Evolutionary conservation across 2,888 invertebrate species (phyloP).

Genomic region (Brachyopa scutellaris): DNA sequence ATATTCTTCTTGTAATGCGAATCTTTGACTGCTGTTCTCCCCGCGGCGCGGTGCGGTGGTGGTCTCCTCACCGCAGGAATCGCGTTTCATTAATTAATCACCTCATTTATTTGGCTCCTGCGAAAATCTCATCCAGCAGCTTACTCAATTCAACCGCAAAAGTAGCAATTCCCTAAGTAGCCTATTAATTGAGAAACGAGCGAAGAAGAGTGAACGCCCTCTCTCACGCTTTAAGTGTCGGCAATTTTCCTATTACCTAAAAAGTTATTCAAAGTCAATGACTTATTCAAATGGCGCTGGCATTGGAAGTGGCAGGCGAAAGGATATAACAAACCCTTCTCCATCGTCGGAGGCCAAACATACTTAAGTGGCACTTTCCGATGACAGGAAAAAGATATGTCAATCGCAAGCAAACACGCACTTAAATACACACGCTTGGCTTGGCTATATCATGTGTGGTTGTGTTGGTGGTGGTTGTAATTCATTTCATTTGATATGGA

Average conservation of each 20-base stretch:
- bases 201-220: slow-evolving; percentile 7
- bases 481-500: slow-evolving; percentile 58
- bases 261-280: slow-evolving; percentile 70
- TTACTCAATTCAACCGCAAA: slow-evolving; percentile 53
- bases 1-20: slow-evolving; percentile 32
- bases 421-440: slow-evolving; percentile 14
- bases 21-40: slow-evolving; percentile 6
- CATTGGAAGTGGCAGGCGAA: slow-evolving; percentile 5
- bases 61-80: slow-evolving; percentile 33
- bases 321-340: slow-evolving; percentile 69
- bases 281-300: slow-evolving; percentile 65
- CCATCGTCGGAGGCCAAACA: slow-evolving; percentile 57
- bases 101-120: slow-evolving; percentile 57
- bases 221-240: slow-evolving; percentile 47
- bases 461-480: slow-evolving; percentile 53
- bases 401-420: slow-evolving; percentile 63
- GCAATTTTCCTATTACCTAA: slow-evolving; percentile 54
- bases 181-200: slow-evolving; percentile 56
- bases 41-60: background rate
- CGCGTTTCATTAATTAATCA: slow-evolving; percentile 69
- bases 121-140: slow-evolving; percentile 41
- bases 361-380: slow-evolving; percentile 72
- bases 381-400: slow-evolving; percentile 72
- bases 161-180: slow-evolving; percentile 66
- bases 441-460: background rate